phyloP scores from a whole-genome alignment of 2,113 vertebrate genomes.

The Cochlearius cochlearius region DNA sequence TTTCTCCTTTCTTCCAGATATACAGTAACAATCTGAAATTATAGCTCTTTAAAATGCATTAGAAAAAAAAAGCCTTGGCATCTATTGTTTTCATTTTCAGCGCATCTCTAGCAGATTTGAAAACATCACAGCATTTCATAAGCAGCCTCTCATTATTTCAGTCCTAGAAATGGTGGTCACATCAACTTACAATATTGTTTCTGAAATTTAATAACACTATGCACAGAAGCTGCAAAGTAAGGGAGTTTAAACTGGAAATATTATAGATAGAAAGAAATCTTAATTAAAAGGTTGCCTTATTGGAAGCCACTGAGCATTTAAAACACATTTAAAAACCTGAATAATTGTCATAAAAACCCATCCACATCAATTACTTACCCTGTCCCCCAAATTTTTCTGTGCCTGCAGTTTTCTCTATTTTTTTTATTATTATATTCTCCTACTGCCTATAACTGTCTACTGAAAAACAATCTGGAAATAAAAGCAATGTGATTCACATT shows the following conservation, averaged over 20 bases:
- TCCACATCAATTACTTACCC: background rate
- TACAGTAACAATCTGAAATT: background rate
- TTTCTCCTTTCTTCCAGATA: background rate
- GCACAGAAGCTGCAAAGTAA: background rate
- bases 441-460: background rate
- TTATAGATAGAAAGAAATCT: background rate
- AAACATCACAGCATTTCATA: background rate
- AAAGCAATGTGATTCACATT: background rate
- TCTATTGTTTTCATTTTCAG: background rate
- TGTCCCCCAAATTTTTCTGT: background rate
- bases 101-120: background rate
- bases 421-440: background rate
- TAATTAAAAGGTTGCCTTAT: slow-evolving; percentile 18
- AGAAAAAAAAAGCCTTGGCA: background rate
- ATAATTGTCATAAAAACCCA: background rate
- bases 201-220: background rate
- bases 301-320: background rate
- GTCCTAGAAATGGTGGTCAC: background rate
- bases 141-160: background rate
- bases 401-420: background rate
- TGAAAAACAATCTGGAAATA: background rate
- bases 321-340: background rate
- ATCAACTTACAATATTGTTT: background rate
- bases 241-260: background rate
- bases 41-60: background rate